phyloP scores from a whole-genome alignment of 2,888 invertebrate species.

The Pseudeuparius sepicola region DNA sequence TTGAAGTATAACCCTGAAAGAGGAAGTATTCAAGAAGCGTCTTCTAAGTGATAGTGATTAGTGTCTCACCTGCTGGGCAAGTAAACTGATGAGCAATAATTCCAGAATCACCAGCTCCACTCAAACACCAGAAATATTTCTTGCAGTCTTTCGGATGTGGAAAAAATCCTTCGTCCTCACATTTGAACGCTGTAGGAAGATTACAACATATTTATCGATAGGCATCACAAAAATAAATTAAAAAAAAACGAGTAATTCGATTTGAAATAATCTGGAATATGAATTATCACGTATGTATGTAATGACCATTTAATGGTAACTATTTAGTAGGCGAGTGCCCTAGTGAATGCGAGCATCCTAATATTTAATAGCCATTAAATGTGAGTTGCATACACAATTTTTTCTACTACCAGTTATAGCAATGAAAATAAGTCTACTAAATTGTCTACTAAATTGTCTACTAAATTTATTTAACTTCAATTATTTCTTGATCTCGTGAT shows the following conservation, averaged over 20 bases:
- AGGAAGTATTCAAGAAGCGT: slow-evolving; percentile 8
- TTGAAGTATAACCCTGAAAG: slow-evolving; percentile 74
- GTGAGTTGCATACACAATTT: too few relatives aligned
- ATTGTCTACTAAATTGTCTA: too few relatives aligned
- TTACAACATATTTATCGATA: neutral
- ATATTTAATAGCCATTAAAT: too few relatives aligned
- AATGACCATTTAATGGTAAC: too few relatives aligned
- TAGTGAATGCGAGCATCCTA: too few relatives aligned
- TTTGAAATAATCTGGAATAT: neutral
- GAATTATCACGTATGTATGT: too few relatives aligned
- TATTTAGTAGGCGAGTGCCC: too few relatives aligned
- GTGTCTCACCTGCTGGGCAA: slow-evolving; percentile 67
- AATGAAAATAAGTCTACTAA: too few relatives aligned
- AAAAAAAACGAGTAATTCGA: slow-evolving; percentile 5
- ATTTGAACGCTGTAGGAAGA: slow-evolving; percentile 65
- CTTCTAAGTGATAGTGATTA: neutral
- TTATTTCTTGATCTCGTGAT: too few relatives aligned
- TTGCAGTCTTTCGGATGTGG: slow-evolving; percentile 87
- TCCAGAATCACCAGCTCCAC: slow-evolving; percentile 79
- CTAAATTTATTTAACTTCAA: too few relatives aligned
- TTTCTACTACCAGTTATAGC: too few relatives aligned
- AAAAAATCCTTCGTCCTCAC: slow-evolving; percentile 88
- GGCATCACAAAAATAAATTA: slow-evolving; percentile 1
- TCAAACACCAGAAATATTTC: slow-evolving; percentile 91
- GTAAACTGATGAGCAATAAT: slow-evolving; percentile 89